Evolutionary conservation across 2,888 invertebrate species (phyloP).

Genomic region (Brassicogethes aeneus): DNA sequence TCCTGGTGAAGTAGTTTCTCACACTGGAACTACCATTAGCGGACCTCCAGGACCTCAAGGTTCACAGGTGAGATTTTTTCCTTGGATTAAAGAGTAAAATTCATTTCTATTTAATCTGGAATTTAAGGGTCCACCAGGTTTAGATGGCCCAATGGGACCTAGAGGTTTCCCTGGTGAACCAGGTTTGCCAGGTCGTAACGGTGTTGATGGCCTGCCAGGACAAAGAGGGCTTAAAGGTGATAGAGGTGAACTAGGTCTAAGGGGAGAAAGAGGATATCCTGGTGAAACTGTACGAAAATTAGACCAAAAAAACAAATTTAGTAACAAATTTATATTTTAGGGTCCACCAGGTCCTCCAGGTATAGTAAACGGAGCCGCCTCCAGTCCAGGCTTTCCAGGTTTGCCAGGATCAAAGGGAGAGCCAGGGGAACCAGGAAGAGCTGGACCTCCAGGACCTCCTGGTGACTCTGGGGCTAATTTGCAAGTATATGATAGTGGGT

Average conservation of each 20-base stretch:
- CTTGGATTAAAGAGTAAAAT: background rate
- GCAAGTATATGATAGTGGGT: conserved; percentile 16
- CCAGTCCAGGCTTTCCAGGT: conserved; percentile 23
- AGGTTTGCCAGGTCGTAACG: conserved; percentile 33
- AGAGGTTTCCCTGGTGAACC: conserved; percentile 27
- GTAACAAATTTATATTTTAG: conserved; percentile 19
- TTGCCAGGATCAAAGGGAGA: conserved; percentile 27
- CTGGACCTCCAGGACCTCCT: conserved; percentile 42
- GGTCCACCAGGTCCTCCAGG: conserved; percentile 27
- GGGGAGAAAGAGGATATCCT: conserved; percentile 17
- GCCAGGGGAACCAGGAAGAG: conserved; percentile 32
- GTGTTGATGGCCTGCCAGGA: conserved; percentile 36
- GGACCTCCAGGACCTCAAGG: conserved; percentile 20
- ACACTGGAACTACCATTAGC: conserved; percentile 13
- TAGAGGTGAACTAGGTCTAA: conserved; percentile 32
- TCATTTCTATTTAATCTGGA: background rate
- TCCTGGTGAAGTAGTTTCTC: conserved; percentile 19
- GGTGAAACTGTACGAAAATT: conserved; percentile 26
- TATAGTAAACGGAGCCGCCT: too few relatives aligned
- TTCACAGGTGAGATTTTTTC: too few relatives aligned
- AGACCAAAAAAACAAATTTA: conserved; percentile 1
- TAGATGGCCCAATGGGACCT: conserved; percentile 27
- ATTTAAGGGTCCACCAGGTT: conserved; percentile 18
- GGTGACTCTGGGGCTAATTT: conserved; percentile 32
- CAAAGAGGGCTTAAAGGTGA: conserved; percentile 29